A percentile compares a stretch with the other conserved stretches of the same genome.
These are phyloP conservation scores for Drymodes brunneopygia DNA, from an alignment of 2,113 vertebrate species.

Conservation along the genomic window DNA sequence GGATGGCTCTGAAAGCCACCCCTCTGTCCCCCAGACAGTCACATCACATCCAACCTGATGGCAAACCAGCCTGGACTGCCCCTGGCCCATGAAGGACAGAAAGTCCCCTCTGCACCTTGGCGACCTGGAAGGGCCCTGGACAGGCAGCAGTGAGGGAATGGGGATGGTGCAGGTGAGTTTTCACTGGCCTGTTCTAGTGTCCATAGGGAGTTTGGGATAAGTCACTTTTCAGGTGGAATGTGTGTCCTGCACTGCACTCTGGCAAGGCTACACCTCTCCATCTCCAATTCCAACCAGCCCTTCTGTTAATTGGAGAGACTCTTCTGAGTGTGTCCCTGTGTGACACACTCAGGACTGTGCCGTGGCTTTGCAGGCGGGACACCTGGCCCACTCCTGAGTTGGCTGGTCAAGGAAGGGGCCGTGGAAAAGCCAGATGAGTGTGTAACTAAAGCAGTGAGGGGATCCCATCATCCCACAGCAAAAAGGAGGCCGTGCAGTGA, in stretches of 20 bases:
- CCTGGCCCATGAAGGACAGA: neutral
- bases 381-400: accelerated
- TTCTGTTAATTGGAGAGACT: accelerated
- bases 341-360: accelerated
- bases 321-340: neutral
- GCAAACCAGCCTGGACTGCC: neutral
- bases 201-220: neutral
- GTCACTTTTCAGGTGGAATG: neutral
- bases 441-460: neutral
- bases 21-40: neutral
- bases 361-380: accelerated
- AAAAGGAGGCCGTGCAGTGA: accelerated
- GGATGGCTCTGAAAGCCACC: neutral
- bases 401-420: neutral
- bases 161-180: neutral
- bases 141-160: neutral
- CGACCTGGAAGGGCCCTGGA: neutral
- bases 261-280: neutral
- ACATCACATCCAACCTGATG: neutral
- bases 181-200: neutral
- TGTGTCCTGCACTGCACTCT: neutral
- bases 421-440: neutral
- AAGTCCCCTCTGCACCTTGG: neutral
- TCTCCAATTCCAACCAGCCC: accelerated
- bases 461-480: neutral